Base-by-base conservation (phyloP, 2,797 vertebrate genomes). In the Columba guinea region DNA sequence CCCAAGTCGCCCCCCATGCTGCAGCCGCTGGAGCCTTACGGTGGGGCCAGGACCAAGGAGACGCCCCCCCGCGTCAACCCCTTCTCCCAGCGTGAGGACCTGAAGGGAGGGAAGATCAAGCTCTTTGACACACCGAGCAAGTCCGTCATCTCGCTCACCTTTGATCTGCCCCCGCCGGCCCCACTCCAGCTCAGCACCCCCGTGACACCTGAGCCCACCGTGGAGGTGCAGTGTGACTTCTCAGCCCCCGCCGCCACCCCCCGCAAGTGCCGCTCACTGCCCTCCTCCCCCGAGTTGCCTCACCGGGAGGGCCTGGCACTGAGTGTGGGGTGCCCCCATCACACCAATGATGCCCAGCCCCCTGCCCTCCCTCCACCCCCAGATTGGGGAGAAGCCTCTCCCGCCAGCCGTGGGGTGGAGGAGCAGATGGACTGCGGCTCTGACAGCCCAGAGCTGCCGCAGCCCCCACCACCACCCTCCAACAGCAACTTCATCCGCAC, bases 51-150 rank as follows among this genome's bases (percentile, higher is more conserved):
- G 56, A 73, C 91, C 28, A 94, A 76, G 51, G 98, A 98, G 10
- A 97, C 49, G 2, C 97, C 97, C 1, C 84, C 98, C 11, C 98
- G 99, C 1, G 86, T 99, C 96, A 99, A 99, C 97, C 99, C 99
- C 52, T 99, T 99, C 97, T 99, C 99, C 24, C 98, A 98, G n/a
- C 97, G 99, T 4, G 98, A 99, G 87, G 99, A 99, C 96, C 98
- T 99, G 55, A 99, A 99, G 68, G 99, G 99, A 2, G 99, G 99
- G n/a, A 99, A 98, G 95, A 99, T 99, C 96, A 99, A 99, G 97
- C 98, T 99, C 77, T 99, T 99, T 1, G 99, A 99, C 96, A 99
- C 98, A 0, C 99, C 99, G 20, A 99, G 99, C 98, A 99, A 99
- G 96, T 99, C 99, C 0, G 98, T 99, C 89, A 98, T 99, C 89